Base-by-base conservation (phyloP, 2,797 vertebrate species). In the Thalassophryne amazonica region DNA sequence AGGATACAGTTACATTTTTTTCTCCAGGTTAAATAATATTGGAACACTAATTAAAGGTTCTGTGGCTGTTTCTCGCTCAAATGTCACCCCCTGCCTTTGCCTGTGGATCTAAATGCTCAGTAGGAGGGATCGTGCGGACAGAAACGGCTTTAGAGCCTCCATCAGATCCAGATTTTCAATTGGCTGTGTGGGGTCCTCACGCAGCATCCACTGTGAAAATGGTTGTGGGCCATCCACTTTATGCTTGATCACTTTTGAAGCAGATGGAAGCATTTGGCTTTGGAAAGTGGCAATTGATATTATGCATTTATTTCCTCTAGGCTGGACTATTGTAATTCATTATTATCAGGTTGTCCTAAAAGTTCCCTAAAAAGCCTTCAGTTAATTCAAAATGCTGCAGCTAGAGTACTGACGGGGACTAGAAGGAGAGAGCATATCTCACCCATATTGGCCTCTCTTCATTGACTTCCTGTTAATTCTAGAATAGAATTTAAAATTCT, bases 1-100 rank as follows among this genome's bases (percentile, higher is more conserved):
- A 39, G 50, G 38, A 61, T 57, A 48, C 61, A 45, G 51, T 64
- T 69, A 11, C 52, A 52, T 61, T 47, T 51, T 59, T 74, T n/a
- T n/a, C n/a, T 79, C 54, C 69, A 78, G 73, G 73, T 76, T 70
- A 78, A 46, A 54, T 60, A 21, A 64, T 52, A 45, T 47, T 72
- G 49, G 70, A 76, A 68, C 54, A 40, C 66, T 72, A 65, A 77
- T 76, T 69, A 76, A 69, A 70, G 61, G 37, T 52, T 65, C 40
- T 33, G 6, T 63, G 54, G 54, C 59, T 35, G 59, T 42, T 52
- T 76, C 59, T 69, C 56, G 37, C 60, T 47, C 21, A 71, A 63
- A 67, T 52, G 65, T 35, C 56, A 49, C 36, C 24, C 50, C 37
- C 53, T 17, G 40, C 56, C 22, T 58, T 16, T 2, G 52, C 60